Percentiles rank a stretch among this genome's conserved stretches.
These are phyloP conservation scores for Stenolophus ochropezus DNA, from an alignment of 2,888 invertebrate genomes.

Conservation along the genomic window DNA sequence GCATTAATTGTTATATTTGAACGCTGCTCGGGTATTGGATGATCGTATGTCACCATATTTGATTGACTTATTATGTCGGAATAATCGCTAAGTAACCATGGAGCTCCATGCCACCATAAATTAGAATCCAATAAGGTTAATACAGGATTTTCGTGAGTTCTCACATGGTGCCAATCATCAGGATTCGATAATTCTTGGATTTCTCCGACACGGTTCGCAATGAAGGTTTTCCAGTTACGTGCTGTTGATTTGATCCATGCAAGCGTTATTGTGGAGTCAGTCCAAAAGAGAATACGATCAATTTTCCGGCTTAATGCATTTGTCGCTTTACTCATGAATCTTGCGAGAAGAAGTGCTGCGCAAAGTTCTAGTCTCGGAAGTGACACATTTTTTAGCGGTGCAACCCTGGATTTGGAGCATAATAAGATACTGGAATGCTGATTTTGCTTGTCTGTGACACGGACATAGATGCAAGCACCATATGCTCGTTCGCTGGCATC, in stretches of 20 bases:
- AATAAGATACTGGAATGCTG: constrained; percentile 11
- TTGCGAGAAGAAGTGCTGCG: constrained; percentile 17
- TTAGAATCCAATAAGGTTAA: not conserved
- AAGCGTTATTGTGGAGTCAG: constrained; percentile 60
- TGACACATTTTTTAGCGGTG: constrained; percentile 31
- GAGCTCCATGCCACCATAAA: constrained; percentile 43
- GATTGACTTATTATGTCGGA: not conserved
- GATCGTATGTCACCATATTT: not conserved
- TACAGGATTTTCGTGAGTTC: constrained; percentile 39
- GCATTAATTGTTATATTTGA: not conserved
- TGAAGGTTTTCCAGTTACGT: constrained; percentile 60
- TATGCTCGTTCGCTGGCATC: constrained; percentile 45
- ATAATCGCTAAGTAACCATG: constrained; percentile 5
- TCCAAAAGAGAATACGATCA: constrained; percentile 40
- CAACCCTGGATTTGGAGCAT: constrained; percentile 31
- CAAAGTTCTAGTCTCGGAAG: constrained; percentile 23
- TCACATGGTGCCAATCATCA: constrained; percentile 46
- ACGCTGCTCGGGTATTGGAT: constrained; percentile 5
- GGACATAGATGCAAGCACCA: constrained; percentile 40
- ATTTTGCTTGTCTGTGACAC: not conserved
- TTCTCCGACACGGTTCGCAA: constrained; percentile 61
- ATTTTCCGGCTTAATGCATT: not conserved
- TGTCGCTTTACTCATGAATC: constrained; percentile 12
- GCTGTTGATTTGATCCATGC: constrained; percentile 58
- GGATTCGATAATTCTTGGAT: constrained; percentile 56